Base-by-base conservation (phyloP, 2,797 vertebrate species). In the Rhinella marina region DNA sequence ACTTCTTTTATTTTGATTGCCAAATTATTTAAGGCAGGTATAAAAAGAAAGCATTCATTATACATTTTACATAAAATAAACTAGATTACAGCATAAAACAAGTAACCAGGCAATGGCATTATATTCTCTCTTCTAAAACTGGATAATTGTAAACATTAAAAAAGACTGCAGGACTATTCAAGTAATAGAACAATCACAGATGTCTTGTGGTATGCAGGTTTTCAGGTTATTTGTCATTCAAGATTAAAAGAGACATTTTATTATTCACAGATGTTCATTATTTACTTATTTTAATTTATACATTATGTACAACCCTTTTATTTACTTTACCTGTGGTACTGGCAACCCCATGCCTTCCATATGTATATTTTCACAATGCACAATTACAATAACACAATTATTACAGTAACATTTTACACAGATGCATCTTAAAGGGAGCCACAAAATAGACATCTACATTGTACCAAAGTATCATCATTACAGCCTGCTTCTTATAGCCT, bases 21-120 rank as follows among this genome's bases (percentile, higher is more conserved):
- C 98, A 96, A 97, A 97, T 95, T 97, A 96, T 94, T 98, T 99
- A 99, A 99, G 98, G 97, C 98, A 98, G 96, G 97, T 98, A 98
- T 97, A 98, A 98, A 98, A 97, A 96, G 95, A 97, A 97, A 97
- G 96, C 96, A 96, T 97, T 96, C 94, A 92, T 97, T 96, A 96
- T 96, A 96, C 92, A 94, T 95, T 95, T 94, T 96, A 96, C 96
- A 96, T 96, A 95, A 95, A 97, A 97, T 96, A 95, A 96, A 96
- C 94, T 95, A 94, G 93, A 96, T 95, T 95, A 96, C 96, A 95
- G 95, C 95, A 95, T 95, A 95, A 97, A 96, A 95, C 94, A 96
- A 97, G 95, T 95, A 95, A 97, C 94, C 96, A 96, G 96, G 96
- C 96, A 97, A 97, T 96, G 94, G 95, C 94, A 92, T 95, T 94